Evolutionary conservation across 2,113 vertebrate genomes (phyloP).

Genomic region (Pygoscelis adeliae): DNA sequence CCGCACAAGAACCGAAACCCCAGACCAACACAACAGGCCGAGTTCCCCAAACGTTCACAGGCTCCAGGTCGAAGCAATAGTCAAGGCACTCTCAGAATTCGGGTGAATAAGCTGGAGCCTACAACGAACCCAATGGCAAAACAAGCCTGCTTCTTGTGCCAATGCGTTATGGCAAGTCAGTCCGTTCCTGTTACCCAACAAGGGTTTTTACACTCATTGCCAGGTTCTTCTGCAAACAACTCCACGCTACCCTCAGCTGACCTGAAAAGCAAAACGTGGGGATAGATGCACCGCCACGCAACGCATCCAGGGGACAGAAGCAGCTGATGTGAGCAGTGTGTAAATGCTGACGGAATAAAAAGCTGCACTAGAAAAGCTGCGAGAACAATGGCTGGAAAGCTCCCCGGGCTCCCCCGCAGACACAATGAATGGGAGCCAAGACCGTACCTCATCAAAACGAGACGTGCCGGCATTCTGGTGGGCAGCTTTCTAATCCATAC

Average conservation of each 20-base stretch:
- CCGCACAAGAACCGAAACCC: background rate
- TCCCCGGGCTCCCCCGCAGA: background rate
- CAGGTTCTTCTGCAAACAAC: background rate
- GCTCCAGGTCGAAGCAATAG: background rate
- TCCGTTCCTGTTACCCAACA: background rate
- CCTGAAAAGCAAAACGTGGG: background rate
- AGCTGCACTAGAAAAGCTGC: background rate
- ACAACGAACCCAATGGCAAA: background rate
- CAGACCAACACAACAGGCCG: background rate
- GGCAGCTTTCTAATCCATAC: background rate
- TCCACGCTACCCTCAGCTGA: background rate
- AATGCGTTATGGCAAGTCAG: background rate
- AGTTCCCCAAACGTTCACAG: background rate
- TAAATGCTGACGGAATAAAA: background rate
- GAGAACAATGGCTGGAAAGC: constrained; percentile 35
- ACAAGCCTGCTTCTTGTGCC: background rate
- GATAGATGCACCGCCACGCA: fast-evolving
- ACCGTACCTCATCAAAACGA: background rate
- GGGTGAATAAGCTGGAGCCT: background rate
- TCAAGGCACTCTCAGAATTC: background rate
- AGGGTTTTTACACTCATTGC: background rate
- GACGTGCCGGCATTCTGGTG: background rate
- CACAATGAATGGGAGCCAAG: background rate
- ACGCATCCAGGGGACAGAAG: background rate
- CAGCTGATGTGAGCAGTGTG: background rate